Evolutionary conservation across 2,113 vertebrate species (phyloP).

Genomic region (Leiothrix lutea): DNA sequence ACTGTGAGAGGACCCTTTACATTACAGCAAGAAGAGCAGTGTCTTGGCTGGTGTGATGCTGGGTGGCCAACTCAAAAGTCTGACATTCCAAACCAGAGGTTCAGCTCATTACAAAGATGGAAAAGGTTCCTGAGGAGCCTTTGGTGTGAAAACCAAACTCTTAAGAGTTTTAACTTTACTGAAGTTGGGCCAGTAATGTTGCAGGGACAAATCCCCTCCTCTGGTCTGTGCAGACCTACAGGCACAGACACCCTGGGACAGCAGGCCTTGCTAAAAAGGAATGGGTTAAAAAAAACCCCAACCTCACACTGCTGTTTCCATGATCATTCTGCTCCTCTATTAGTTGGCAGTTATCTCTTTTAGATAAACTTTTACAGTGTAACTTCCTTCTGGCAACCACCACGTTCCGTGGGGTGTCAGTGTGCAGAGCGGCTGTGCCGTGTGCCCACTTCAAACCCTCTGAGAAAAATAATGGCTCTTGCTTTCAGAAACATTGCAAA

Average conservation of each 20-base stretch:
- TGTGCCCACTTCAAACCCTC: neutral
- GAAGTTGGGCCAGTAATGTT: neutral
- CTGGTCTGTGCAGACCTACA: neutral
- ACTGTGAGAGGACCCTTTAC: neutral
- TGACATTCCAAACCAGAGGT: neutral
- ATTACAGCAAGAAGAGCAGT: neutral
- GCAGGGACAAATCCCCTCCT: neutral
- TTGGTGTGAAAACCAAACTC: neutral
- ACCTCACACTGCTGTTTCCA: neutral
- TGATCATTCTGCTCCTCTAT: neutral
- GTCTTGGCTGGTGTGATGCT: neutral
- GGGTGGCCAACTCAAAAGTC: neutral
- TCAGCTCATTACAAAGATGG: neutral
- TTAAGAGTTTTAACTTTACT: neutral
- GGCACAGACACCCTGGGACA: neutral
- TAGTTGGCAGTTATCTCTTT: neutral
- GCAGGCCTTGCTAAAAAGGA: neutral
- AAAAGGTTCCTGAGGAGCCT: neutral
- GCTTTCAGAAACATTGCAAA: neutral
- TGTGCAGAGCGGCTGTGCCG: accelerated
- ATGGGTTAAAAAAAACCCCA: neutral
- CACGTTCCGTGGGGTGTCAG: accelerated
- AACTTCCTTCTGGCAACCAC: neutral
- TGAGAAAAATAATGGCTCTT: neutral
- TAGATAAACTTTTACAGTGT: neutral